Percentiles rank a stretch among this genome's conserved stretches.
Conservation (phyloP, 2,113 vertebrate species). For the Ammodytes marinus region DNA sequence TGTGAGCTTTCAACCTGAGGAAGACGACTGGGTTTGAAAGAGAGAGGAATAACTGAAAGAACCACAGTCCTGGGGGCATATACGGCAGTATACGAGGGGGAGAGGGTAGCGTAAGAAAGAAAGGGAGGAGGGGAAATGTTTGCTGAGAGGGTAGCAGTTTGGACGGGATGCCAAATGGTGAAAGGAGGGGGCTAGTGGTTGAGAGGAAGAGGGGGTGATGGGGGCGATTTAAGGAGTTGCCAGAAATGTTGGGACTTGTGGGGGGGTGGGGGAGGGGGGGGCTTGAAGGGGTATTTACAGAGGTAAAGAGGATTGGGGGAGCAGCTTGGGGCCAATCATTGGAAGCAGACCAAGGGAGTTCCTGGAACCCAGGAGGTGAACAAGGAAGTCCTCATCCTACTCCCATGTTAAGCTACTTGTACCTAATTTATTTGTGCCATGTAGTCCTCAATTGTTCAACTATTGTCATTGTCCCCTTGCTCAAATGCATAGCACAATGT, state of each 20-base stretch:
- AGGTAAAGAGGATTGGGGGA: constrained; percentile 48
- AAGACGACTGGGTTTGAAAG: constrained; percentile 61
- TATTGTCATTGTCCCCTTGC: background rate
- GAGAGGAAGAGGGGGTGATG: constrained; percentile 70
- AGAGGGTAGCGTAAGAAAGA: background rate
- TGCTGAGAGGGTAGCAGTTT: constrained; percentile 71
- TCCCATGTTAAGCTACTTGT: constrained; percentile 42
- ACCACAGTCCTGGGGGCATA: constrained; percentile 76
- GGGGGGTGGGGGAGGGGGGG: constrained; percentile 31
- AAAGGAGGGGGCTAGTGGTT: constrained; percentile 46
- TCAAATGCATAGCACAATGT: background rate
- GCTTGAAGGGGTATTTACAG: constrained; percentile 66
- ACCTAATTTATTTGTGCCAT: constrained; percentile 15
- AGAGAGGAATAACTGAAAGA: constrained; percentile 72
- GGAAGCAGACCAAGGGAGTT: constrained; percentile 81
- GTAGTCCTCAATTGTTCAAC: background rate
- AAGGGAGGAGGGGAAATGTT: constrained; percentile 53
- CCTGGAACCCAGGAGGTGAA: constrained; percentile 80
- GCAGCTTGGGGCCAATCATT: constrained; percentile 66
- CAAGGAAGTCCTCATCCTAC: constrained; percentile 53
- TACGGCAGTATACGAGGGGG: constrained; percentile 49
- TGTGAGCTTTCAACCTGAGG: constrained; percentile 49
- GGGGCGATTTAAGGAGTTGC: constrained; percentile 71
- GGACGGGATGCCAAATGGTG: constrained; percentile 64
- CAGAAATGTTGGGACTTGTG: constrained; percentile 56